A percentile compares a stretch with the other conserved stretches of the same genome.
phyloP scores from a whole-genome alignment of 2,797 vertebrate genomes.

The Phaenicophaeus curvirostris region DNA sequence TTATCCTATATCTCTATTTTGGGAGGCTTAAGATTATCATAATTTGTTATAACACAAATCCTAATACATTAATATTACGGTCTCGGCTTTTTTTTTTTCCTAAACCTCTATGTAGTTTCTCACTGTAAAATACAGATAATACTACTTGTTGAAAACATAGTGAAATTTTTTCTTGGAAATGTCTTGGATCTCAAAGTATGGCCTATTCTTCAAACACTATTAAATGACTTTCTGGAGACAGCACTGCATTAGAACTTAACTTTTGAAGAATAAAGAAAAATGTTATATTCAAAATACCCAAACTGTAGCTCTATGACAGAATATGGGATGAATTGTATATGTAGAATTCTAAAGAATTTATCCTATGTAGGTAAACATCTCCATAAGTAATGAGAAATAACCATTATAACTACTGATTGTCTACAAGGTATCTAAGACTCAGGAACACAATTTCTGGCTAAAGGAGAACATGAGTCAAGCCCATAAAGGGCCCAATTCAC shows the following conservation, averaged over 20 bases:
- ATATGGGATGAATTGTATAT: background rate
- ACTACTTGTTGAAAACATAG: background rate
- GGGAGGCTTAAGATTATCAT: background rate
- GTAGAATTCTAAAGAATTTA: background rate
- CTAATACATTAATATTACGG: background rate
- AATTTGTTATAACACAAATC: background rate
- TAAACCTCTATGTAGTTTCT: background rate
- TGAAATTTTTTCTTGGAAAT: background rate
- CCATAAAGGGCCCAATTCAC: background rate
- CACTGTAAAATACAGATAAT: background rate
- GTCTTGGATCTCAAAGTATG: background rate
- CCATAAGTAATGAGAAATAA: background rate
- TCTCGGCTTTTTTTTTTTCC: background rate
- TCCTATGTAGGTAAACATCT: background rate
- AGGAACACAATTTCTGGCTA: background rate
- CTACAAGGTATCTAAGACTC: background rate
- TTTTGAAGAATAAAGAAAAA: background rate
- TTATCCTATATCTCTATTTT: background rate
- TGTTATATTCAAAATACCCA: background rate
- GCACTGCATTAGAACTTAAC: background rate
- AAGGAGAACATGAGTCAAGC: background rate
- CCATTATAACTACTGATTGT: background rate
- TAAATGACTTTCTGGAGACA: background rate
- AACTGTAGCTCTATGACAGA: background rate
- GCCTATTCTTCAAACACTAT: background rate